Evolutionary conservation across 2,797 vertebrate species (phyloP).

Genomic region (Falco columbarius): DNA sequence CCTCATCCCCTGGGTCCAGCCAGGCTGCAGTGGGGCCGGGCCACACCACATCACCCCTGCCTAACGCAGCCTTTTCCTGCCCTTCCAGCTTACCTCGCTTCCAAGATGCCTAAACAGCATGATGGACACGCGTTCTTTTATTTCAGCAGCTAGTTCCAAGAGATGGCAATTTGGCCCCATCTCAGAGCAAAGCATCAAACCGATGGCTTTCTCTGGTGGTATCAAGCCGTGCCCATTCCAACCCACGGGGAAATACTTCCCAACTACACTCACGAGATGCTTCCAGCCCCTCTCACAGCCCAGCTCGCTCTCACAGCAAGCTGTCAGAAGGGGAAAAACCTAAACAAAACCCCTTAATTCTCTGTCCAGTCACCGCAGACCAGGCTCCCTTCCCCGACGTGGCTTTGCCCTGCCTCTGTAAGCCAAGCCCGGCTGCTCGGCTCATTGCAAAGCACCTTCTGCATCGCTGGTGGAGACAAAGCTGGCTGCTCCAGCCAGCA

Average conservation of each 20-base stretch:
- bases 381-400: neutral
- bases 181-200: neutral
- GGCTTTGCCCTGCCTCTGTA: rapidly evolving
- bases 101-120: neutral
- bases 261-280: rapidly evolving
- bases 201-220: neutral
- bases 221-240: neutral
- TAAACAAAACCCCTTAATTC: neutral
- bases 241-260: rapidly evolving
- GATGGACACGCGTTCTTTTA: rapidly evolving
- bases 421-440: neutral
- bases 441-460: neutral
- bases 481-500: neutral
- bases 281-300: neutral
- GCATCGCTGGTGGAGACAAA: neutral
- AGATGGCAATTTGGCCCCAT: neutral
- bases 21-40: neutral
- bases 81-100: neutral
- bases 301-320: neutral
- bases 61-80: neutral
- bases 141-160: neutral
- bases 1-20: neutral
- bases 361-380: neutral
- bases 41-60: rapidly evolving
- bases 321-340: neutral